Base-by-base conservation (phyloP, 2,888 invertebrate genomes). In the Micoletzkya japonica region DNA sequence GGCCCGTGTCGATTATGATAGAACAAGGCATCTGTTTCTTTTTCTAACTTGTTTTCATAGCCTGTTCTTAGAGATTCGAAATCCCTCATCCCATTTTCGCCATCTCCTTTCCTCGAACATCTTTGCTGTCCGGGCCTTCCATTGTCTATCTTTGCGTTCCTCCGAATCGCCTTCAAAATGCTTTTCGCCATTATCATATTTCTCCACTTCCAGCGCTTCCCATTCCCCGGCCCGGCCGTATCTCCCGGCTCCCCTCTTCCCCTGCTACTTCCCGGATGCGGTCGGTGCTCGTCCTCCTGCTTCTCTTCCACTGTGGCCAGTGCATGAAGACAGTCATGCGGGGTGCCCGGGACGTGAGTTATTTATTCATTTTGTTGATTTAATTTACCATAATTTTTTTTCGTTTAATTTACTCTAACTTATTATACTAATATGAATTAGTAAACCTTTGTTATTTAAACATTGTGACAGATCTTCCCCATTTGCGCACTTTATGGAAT, bases 241-340 rank as follows among this genome's bases (percentile, higher is more conserved):
- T 39, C 7, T 39, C 17, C 17, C 39, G 7, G 7, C 7, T 7
- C 17, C 17, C 7, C 39, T 39, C 39, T 39, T 39, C 39, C 39
- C 10, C 17, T 7, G 17, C 39, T 39, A 10, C 17, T 10, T 37
- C 36, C n/a, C 32, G 49, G 49, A 68, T 68, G 68, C 68, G 68
- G 26, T 58, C 57, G 7, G 68, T 68, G 44, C 58, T 68, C 1
- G 57, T 68, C 24, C 58, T 68, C 24, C 68, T 68, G 17, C 58
- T 68, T 28, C 68, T 68, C 14, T 68, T 68, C 58, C 2, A 49
- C 26, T 68, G 68, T 28, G 68, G 68, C 30, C 68, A 68, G 58
- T 68, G 57, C 68, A 68, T 68, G 68, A 68, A 68, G 68, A 68
- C 68, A 20, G 68, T 68, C 32, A 68, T 68, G 68, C 24, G 68